Evolutionary conservation across 2,888 invertebrate genomes (phyloP), one percentile per base, ranked within the genome.

Genomic region (Meteorus cinctellus): DNA sequence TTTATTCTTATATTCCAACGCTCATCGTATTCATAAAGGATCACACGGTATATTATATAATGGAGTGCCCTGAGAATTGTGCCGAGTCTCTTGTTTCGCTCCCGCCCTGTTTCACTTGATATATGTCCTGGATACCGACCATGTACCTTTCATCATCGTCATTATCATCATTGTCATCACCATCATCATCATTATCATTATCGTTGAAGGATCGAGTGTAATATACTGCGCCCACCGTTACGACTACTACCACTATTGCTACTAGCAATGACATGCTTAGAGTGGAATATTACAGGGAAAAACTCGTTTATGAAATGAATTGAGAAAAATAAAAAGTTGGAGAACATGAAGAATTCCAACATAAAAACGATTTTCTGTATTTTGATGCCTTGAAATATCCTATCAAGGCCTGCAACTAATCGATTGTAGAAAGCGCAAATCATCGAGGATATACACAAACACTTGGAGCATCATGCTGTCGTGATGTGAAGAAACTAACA

Each of bases 31-130:
- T 71, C 41, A 59, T 41, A 45, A 45, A 41, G 59, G 60, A 71
- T 71, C 59, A 71, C 36, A 36, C 59, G 62, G 59, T 41, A 62
- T 36, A 59, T 70, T 34, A 36, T 71, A 71, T 71, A 71, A 71
- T 71, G 59, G 62, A 71, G 71, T 71, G 62, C 62, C 62, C 71
- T 71, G 48, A 62, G 62, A 71, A 71, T 71, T 71, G 59, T 60
- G 48, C 68, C 16, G 55, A 45, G 29, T 48, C 68, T 68, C 45
- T 68, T 68, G 48, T 48, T 68, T 68, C 51, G 29, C 51, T 27
- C 29, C 51, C 68, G 51, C 51, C 51, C 48, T 24, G n/a, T 55
- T 68, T 31, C 45, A 68, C 29, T 45, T 51, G 45, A 29, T 48
- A 29, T 51, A 74, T 73, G 59, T 74, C 63, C 19, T 41, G 41